phyloP scores from a whole-genome alignment of 2,797 vertebrate species.

The Glyptemys insculpta region DNA sequence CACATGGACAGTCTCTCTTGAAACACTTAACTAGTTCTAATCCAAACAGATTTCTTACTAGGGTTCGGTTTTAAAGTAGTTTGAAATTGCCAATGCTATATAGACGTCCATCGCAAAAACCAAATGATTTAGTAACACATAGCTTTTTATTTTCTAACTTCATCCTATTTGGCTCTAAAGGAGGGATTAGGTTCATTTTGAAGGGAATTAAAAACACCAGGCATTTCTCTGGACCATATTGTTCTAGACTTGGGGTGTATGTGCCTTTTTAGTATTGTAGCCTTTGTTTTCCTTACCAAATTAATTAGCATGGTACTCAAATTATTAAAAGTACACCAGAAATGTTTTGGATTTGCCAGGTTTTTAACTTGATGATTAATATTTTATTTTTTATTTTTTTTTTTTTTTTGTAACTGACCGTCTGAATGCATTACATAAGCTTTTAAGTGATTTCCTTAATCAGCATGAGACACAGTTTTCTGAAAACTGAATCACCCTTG shows the following conservation, averaged over 20 bases:
- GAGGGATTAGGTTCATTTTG: slow-evolving; percentile 18
- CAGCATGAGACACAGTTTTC: background rate
- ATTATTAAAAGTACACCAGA: background rate
- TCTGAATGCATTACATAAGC: background rate
- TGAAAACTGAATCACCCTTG: background rate
- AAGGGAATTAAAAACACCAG: background rate
- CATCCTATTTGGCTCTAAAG: background rate
- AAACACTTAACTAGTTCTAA: slow-evolving; percentile 15
- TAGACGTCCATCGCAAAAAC: background rate
- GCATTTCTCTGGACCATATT: background rate
- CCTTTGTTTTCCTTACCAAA: slow-evolving; percentile 35
- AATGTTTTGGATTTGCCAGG: slow-evolving; percentile 34
- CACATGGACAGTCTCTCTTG: background rate
- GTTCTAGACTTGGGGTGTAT: background rate
- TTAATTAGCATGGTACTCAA: background rate
- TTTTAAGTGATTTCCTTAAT: background rate
- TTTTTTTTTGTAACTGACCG: background rate
- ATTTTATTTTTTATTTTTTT: background rate
- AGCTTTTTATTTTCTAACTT: too few relatives aligned
- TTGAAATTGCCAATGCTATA: background rate
- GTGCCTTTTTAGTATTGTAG: background rate
- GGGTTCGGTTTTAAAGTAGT: background rate
- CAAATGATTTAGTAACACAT: background rate
- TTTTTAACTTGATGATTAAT: background rate
- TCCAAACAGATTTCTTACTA: background rate